These are phyloP conservation scores for Metopia argyrocephala DNA, from an alignment of 2,888 invertebrate species.

Conservation along the genomic window DNA sequence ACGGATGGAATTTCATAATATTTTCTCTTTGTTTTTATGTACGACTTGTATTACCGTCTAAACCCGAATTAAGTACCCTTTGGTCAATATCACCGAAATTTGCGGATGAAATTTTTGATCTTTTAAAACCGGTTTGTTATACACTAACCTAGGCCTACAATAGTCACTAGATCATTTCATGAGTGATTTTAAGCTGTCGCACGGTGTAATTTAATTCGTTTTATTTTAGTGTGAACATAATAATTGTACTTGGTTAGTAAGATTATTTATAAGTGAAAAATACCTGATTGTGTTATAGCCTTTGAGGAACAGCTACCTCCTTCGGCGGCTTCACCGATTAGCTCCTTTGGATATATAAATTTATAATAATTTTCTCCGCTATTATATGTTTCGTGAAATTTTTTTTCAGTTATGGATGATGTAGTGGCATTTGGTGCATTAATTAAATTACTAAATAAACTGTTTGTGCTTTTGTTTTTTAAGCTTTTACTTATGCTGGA, in stretches of 20 bases:
- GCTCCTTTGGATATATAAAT: slow-evolving; percentile 11
- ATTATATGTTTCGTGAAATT: slow-evolving; percentile 17
- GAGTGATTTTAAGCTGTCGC: no score
- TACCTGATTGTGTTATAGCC: slow-evolving; percentile 33
- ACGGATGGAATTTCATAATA: no score
- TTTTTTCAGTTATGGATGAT: slow-evolving; percentile 28
- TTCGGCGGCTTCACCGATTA: background rate
- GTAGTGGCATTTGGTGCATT: slow-evolving; percentile 29
- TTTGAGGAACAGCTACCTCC: slow-evolving; percentile 9
- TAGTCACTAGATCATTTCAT: no score
- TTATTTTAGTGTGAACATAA: background rate
- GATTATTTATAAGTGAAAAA: background rate
- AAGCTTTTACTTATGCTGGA: slow-evolving; percentile 30
- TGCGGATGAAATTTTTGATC: no score
- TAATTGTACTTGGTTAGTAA: background rate
- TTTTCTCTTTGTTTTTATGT: no score
- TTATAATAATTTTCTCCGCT: slow-evolving; percentile 9
- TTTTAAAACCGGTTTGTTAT: no score
- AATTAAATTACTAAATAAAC: slow-evolving; percentile 29
- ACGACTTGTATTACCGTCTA: no score
- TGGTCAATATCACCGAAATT: no score
- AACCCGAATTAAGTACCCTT: no score
- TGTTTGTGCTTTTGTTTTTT: slow-evolving; percentile 17
- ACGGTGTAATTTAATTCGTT: no score
- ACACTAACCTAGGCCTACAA: no score